phyloP scores from a whole-genome alignment of 2,113 vertebrate genomes.

The Leptodactylus fuscus region DNA sequence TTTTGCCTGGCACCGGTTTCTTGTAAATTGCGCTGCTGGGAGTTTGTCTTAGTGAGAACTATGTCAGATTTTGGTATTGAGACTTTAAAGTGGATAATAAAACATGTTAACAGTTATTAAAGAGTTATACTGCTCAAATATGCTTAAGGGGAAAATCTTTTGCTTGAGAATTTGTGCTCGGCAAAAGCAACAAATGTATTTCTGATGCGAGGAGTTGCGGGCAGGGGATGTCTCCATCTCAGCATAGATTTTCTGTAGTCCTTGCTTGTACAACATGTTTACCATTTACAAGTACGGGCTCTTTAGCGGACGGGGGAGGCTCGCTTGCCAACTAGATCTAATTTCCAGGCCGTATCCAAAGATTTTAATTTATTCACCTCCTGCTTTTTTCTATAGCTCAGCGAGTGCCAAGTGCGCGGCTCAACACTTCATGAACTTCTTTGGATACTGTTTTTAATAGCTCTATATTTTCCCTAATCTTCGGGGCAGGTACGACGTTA shows the following conservation, averaged over 20 bases:
- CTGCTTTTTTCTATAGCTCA: neutral
- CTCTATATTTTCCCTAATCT: neutral
- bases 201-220: neutral
- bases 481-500: neutral
- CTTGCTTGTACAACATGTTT: neutral
- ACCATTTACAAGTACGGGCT: neutral
- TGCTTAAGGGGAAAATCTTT: conserved; percentile 40
- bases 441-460: neutral
- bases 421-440: conserved; percentile 4
- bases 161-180: conserved; percentile 40
- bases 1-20: conserved; percentile 56
- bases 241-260: neutral
- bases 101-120: conserved; percentile 60
- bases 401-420: neutral
- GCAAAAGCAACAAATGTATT: conserved; percentile 33
- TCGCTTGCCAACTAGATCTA: neutral
- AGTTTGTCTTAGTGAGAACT: conserved; percentile 59
- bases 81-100: conserved; percentile 60
- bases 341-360: neutral
- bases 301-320: neutral
- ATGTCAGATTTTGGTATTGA: conserved; percentile 59
- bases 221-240: neutral
- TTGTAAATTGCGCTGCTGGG: conserved; percentile 58
- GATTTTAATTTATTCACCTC: neutral
- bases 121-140: conserved; percentile 50